A percentile compares a stretch with the other conserved stretches of the same genome.
phyloP scores from a whole-genome alignment of 2,888 invertebrate genomes.

The Gari tellinella region DNA sequence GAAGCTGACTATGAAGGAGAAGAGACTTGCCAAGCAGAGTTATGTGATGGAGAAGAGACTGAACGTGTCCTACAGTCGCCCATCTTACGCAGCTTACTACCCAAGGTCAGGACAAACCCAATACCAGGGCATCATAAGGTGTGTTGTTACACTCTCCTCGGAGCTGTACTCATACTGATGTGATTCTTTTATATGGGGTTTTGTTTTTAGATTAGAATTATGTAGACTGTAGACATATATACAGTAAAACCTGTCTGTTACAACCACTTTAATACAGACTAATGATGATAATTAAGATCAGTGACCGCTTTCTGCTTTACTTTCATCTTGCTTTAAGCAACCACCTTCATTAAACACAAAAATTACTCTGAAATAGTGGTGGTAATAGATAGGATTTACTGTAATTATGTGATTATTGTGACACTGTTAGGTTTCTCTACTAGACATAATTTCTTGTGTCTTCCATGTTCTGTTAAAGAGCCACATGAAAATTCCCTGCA shows the following conservation, averaged over 20 bases:
- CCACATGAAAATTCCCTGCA: no score
- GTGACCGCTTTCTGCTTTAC: no score
- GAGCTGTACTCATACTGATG: background rate
- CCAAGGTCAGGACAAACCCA: constrained; percentile 55
- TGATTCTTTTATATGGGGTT: background rate
- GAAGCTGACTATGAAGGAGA: constrained; percentile 96
- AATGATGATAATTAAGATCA: no score
- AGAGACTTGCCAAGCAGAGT: constrained; percentile 94
- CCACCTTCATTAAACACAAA: no score
- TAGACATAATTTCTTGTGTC: no score
- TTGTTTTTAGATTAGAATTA: background rate
- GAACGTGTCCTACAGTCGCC: constrained; percentile 80
- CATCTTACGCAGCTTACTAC: constrained; percentile 81
- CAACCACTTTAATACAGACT: no score
- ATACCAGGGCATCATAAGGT: constrained; percentile 57
- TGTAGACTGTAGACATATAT: background rate
- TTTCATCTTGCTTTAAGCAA: no score
- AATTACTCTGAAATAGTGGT: no score
- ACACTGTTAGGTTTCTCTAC: no score
- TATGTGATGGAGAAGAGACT: constrained; percentile 96
- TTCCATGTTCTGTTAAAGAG: no score
- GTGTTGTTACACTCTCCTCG: background rate
- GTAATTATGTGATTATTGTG: no score
- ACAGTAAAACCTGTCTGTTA: background rate
- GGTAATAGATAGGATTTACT: no score